A percentile compares a stretch with the other conserved stretches of the same genome.
Conservation (phyloP, 2,113 vertebrate species). For the Pipa parva region DNA sequence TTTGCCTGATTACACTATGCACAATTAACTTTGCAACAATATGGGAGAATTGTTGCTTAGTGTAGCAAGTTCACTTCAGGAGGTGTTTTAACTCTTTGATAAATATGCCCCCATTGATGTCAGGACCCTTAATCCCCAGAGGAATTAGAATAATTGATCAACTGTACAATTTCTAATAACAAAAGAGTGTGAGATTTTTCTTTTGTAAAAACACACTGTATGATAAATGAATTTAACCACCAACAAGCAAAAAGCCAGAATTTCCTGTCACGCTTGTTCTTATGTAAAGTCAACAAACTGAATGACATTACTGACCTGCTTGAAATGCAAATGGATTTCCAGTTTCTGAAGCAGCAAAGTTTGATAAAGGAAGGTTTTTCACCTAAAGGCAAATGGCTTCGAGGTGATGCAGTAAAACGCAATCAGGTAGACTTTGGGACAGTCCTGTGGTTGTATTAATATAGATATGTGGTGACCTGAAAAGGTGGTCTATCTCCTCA, state of each 20-base stretch:
- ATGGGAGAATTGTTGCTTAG: too few relatives aligned
- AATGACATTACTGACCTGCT: slow-evolving; percentile 26
- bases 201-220: not conserved
- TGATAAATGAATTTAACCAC: not conserved
- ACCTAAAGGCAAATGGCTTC: too few relatives aligned
- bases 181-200: not conserved
- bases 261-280: slow-evolving; percentile 16
- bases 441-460: too few relatives aligned
- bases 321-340: slow-evolving; percentile 37
- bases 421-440: too few relatives aligned
- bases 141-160: not conserved
- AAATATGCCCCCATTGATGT: not conserved
- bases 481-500: too few relatives aligned
- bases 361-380: slow-evolving; percentile 36
- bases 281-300: slow-evolving; percentile 10
- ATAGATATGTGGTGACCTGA: too few relatives aligned
- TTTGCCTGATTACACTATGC: too few relatives aligned
- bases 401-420: too few relatives aligned
- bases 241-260: slow-evolving; percentile 2
- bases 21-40: too few relatives aligned
- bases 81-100: too few relatives aligned
- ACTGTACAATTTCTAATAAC: slow-evolving; percentile 1
- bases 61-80: too few relatives aligned
- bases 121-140: not conserved
- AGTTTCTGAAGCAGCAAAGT: slow-evolving; percentile 9